Evolutionary conservation across 2,888 invertebrate genomes (phyloP).

Genomic region (Macaria liturata): DNA sequence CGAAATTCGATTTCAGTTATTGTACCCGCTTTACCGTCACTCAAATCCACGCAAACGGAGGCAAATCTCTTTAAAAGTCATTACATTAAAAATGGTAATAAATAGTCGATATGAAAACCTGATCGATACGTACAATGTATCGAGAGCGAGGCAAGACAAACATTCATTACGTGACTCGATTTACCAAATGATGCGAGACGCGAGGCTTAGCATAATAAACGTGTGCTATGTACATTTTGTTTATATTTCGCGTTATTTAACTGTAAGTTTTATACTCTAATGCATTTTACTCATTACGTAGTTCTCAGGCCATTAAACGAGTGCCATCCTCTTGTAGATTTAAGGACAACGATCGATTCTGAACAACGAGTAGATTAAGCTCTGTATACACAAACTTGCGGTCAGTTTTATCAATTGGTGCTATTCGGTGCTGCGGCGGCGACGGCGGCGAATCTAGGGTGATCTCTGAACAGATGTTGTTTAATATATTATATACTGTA

Average conservation of each 20-base stretch:
- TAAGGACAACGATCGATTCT: constrained; percentile 69
- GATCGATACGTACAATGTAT: constrained; percentile 59
- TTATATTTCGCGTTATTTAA: constrained; percentile 60
- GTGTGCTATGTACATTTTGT: constrained; percentile 56
- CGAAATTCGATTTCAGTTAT: neutral
- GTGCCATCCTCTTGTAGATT: constrained; percentile 80
- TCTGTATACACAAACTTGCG: constrained; percentile 40
- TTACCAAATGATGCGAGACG: constrained; percentile 77
- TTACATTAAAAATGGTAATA: constrained; percentile 68
- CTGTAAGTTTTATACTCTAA: constrained; percentile 73
- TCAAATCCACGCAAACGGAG: constrained; percentile 64
- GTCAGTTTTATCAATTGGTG: constrained; percentile 52
- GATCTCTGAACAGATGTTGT: constrained; percentile 76
- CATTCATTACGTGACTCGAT: constrained; percentile 75
- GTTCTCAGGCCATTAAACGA: constrained; percentile 82
- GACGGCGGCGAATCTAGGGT: constrained; percentile 58
- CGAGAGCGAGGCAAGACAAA: constrained; percentile 62
- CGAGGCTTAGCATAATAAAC: constrained; percentile 74
- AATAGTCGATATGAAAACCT: constrained; percentile 61
- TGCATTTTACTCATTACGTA: constrained; percentile 78
- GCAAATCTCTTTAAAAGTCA: constrained; percentile 57
- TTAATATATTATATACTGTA: constrained; percentile 74
- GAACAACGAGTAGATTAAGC: constrained; percentile 57
- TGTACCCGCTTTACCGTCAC: constrained; percentile 33
- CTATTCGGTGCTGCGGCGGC: constrained; percentile 70